These are phyloP conservation scores for Gallirallus australis DNA, from an alignment of 2,797 vertebrate species.

Conservation along the genomic window DNA sequence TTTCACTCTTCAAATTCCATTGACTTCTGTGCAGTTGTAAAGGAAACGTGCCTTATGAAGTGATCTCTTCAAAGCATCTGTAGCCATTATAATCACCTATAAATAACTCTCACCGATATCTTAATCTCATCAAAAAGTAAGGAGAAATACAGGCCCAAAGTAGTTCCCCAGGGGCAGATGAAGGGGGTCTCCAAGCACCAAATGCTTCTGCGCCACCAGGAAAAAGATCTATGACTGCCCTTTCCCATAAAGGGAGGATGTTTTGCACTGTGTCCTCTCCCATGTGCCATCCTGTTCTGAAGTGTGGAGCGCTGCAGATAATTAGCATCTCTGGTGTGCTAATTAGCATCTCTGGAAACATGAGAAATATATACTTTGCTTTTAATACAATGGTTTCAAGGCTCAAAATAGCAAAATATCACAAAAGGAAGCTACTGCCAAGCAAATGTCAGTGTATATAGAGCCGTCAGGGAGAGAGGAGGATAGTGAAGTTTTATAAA, in stretches of 20 bases:
- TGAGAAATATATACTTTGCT: background rate
- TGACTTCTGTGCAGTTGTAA: background rate
- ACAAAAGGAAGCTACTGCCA: background rate
- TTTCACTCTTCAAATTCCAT: background rate
- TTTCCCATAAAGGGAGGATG: background rate
- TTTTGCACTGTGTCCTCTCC: background rate
- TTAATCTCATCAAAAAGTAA: background rate
- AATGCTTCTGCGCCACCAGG: background rate
- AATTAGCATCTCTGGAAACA: background rate
- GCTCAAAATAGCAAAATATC: background rate
- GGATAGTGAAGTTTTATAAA: background rate
- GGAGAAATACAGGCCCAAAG: background rate
- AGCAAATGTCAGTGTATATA: background rate
- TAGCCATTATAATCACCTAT: background rate
- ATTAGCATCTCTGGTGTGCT: background rate
- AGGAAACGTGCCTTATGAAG: background rate
- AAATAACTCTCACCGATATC: background rate
- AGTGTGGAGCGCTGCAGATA: background rate
- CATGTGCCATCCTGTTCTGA: background rate
- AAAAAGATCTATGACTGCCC: background rate
- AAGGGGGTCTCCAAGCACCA: background rate
- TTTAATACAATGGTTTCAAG: background rate
- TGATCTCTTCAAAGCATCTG: background rate
- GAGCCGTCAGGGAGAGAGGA: fast-evolving
- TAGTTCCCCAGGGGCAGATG: background rate